Evolutionary conservation across 2,113 vertebrate genomes (phyloP), one percentile per base, ranked within the genome.

Genomic region (Tupaia tana): DNA sequence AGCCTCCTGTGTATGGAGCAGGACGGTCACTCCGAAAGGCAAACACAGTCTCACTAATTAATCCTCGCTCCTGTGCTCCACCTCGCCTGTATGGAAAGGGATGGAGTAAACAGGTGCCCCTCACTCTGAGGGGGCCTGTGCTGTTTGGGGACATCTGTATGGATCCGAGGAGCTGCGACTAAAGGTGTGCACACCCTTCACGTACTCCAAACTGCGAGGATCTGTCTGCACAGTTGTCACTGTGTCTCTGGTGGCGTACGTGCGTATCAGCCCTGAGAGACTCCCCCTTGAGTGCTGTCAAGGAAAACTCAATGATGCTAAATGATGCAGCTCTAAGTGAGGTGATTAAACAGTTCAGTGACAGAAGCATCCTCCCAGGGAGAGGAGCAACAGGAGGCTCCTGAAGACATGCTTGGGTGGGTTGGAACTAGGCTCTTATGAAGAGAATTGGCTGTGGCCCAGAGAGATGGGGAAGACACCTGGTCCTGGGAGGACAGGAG

Each of bases 261-360:
- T 34, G 69, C 91, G 3, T 20, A 87, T 88, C 95, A 96, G 69
- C 15, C 67, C 19, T 61, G 9, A 52, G 43, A 13, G 85, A 64
- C 92, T 15, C 16, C 31, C 73, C 58, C 54, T 84, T 70, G 9
- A 90, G 29, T 54, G 85, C 64, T 95, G 71, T 95, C 84, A 97
- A 93, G 94, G n/a, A 61, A 91, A 94, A 78, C 27, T 85, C 82
- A 22, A 56, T 24, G 13, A 54, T 96, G 89, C 9, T 97, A 97
- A 97, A 97, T 93, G 82, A 95, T 89, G 74, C 69, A 25, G 73
- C 29, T 97, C 92, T 97, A 98, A 97, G 86, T 78, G 13, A 97
- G 93, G 95, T 94, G 69, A 97, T 98, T 98, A 97, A 97, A 70
- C 64, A 94, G 90, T 85, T 78, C 79, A 75, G 58, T 20, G 13